Conservation (phyloP, 2,888 invertebrate species). For the Athalia circularis region DNA sequence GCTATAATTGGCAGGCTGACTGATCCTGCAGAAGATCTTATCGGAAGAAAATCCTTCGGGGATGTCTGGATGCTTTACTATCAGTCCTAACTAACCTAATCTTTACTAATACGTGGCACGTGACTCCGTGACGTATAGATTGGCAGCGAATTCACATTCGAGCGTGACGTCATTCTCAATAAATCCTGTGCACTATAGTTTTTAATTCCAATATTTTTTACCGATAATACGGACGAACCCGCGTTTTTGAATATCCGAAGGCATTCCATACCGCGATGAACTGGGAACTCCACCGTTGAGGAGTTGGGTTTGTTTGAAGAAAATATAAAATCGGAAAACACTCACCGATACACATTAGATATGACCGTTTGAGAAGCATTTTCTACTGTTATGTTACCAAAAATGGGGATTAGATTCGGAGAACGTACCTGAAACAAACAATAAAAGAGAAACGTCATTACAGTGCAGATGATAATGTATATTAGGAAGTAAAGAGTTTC, state of each 20-base stretch:
- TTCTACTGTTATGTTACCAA: background rate
- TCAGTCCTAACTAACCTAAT: conserved; percentile 59
- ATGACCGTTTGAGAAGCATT: background rate
- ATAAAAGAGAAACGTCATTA: background rate
- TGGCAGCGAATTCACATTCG: conserved; percentile 48
- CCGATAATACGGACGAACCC: no score
- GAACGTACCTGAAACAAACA: background rate
- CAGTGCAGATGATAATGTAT: background rate
- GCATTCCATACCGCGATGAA: background rate
- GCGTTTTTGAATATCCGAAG: no score
- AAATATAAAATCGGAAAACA: background rate
- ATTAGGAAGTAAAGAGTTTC: background rate
- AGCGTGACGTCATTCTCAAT: conserved; percentile 7
- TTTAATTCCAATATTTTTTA: no score
- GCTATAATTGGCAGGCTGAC: conserved; percentile 58
- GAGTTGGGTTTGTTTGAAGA: background rate
- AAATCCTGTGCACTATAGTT: no score
- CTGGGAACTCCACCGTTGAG: background rate
- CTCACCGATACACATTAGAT: background rate
- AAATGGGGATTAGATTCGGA: background rate
- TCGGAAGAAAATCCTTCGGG: conserved; percentile 36
- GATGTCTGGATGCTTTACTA: conserved; percentile 38
- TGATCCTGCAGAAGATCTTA: conserved; percentile 46
- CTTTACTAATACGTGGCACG: conserved; percentile 65
- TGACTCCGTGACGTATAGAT: conserved; percentile 61